Evolutionary conservation across 1,140 invertebrate species (phyloP), one percentile per base, ranked within the genome.

Genomic region (Battus philenor): DNA sequence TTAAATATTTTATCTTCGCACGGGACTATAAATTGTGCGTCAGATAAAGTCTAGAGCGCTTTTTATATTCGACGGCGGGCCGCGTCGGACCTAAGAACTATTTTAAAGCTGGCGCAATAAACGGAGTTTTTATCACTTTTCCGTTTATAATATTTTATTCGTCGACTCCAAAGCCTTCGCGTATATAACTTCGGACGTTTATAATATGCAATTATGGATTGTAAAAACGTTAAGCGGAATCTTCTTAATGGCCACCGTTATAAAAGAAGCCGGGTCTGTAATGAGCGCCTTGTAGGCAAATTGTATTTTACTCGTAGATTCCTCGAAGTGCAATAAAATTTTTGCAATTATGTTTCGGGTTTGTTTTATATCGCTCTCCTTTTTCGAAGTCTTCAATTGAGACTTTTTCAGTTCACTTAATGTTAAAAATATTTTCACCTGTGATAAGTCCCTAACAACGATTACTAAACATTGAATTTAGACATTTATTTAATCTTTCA

Each of bases 131-230:
- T 20, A 47, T 52, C 44, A 33, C 45, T 45, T 34, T 50, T 51
- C 43, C 46, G 29, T 48, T 49, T 34, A 39, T 29, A 29, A 60
- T 44, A 41, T 41, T 29, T 29, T 41, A 41, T 41, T 41, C 38
- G 24, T 13, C 4, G 8, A 9, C 38, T 15, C 38, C 29, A 29
- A 26, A 29, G 26, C 9, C 38, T 11, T 22, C 36, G 15, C 12
- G 38, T 15, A 45, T 45, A 45, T 57, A 60, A 56, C 54, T 49
- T 18, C 24, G 44, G 31, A 44, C 54, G 47, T 75, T 86, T 86
- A 86, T 84, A 85, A 80, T 75, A 67, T 73, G 63, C 76, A 85
- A 87, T 87, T 86, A 86, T 50, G 63, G 75, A 84, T 74, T 81
- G 81, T 87, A 87, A 87, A 86, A 84, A 80, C 69, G 69, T 71